Evolutionary conservation across 2,888 invertebrate species (phyloP), one percentile per base, ranked within the genome.

Genomic region (Meta bourneti): DNA sequence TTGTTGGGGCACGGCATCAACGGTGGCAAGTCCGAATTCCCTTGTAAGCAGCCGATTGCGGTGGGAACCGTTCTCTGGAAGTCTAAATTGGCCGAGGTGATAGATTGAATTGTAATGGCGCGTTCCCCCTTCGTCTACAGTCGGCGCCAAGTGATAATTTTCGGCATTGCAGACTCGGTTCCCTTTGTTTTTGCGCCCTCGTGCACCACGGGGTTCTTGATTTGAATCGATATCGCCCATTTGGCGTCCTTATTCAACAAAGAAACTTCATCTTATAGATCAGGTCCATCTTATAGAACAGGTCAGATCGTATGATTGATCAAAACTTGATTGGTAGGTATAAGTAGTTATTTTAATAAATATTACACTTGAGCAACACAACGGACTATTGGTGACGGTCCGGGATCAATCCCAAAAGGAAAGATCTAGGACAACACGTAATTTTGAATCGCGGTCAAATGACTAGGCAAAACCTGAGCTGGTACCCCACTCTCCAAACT

Each of bases 21-120:
- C 89, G 71, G 89, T 89, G 89, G 89, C 88, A 72, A 79, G 49
- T 88, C 74, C 69, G 52, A 19, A 34, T 77, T 70, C 69, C 34
- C 69, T 49, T 49, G 83, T 51, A 79, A 78, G 70, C 75, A 83
- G 74, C 34, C 69, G 52, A 1, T 48, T 86, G 81, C 69, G 90
- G 90, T 91, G 90, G 90, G 90, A 91, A 91, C 83, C 69, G 52
- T 83, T 87, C 78, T 34, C 74, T 61, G 49, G 49, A 72, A 71
- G 81, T 48, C 52, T 77, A 88, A 91, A 91, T 83, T 91, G 78
- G 91, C 49, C 71, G 49, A 83, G 83, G 91, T 91, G 91, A 91
- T 91, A 91, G 91, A 91, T 91, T 91, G 91, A 91, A 91, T 91
- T 91, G 91, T 91, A 91, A 91, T 91, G 87, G 91, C 61, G 86